Conservation (phyloP, 1,140 invertebrate species). For the Anastrepha ludens region DNA sequence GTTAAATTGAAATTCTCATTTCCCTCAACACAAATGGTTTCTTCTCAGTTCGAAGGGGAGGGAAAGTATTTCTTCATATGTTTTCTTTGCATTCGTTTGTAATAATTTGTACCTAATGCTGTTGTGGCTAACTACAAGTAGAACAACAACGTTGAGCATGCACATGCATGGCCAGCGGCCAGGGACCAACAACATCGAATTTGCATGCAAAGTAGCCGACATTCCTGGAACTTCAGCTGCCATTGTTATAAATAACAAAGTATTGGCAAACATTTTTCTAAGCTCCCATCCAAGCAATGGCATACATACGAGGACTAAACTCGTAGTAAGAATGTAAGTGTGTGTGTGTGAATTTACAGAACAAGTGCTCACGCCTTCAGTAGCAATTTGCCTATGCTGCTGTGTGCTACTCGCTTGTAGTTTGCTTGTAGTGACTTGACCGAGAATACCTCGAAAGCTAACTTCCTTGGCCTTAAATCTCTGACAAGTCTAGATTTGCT, state of each 20-base stretch:
- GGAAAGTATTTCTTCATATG: background rate
- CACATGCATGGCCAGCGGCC: background rate
- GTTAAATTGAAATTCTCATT: constrained; percentile 44
- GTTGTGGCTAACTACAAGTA: background rate
- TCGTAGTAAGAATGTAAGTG: background rate
- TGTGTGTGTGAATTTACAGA: constrained; percentile 8
- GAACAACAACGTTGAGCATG: background rate
- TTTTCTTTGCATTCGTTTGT: constrained; percentile 9
- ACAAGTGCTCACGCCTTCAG: background rate
- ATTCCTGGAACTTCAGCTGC: background rate
- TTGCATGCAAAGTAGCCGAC: background rate
- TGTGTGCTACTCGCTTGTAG: too few relatives aligned
- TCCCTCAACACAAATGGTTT: constrained; percentile 6
- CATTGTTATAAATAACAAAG: constrained; percentile 44
- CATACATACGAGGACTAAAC: too few relatives aligned
- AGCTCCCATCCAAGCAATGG: too few relatives aligned
- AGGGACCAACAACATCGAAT: background rate
- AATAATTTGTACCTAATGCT: background rate
- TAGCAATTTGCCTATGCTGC: constrained; percentile 33
- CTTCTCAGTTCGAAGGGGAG: background rate
- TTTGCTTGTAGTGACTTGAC: background rate
- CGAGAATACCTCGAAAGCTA: background rate
- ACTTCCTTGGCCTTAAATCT: constrained; percentile 30
- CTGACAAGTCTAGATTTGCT: constrained; percentile 25
- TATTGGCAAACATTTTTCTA: constrained; percentile 43